A percentile compares a stretch with the other conserved stretches of the same genome.
phyloP scores from a whole-genome alignment of 2,888 invertebrate species.

The Torymus tubicola region DNA sequence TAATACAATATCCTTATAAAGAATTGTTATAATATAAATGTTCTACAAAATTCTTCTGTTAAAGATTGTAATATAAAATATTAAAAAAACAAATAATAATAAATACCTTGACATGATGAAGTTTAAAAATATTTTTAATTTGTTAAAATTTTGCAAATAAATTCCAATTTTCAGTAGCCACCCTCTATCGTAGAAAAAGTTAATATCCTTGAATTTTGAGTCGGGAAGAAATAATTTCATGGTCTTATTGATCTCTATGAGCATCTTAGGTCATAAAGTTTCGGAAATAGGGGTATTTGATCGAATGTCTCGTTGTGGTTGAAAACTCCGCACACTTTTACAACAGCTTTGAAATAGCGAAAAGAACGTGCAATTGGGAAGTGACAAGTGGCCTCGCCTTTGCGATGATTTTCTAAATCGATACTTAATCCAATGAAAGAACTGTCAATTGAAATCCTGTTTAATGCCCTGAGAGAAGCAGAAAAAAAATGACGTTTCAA shows the following conservation, averaged over 20 bases:
- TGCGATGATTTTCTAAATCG: conserved; percentile 64
- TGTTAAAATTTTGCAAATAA: conserved; percentile 6
- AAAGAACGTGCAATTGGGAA: conserved; percentile 66
- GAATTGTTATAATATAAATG: background rate
- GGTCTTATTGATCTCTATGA: conserved; percentile 65
- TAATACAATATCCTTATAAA: no score
- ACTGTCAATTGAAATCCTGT: conserved; percentile 12
- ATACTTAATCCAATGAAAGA: conserved; percentile 40
- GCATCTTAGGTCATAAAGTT: conserved; percentile 69
- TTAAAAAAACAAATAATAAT: no score
- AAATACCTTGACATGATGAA: no score
- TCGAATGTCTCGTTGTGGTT: conserved; percentile 43
- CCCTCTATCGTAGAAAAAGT: conserved; percentile 39
- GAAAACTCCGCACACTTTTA: conserved; percentile 16
- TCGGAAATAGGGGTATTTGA: conserved; percentile 42
- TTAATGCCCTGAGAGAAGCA: background rate
- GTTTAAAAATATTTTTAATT: no score
- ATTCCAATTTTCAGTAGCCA: conserved; percentile 32
- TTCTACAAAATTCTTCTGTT: background rate
- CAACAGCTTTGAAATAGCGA: background rate
- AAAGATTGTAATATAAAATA: background rate
- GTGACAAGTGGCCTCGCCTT: conserved; percentile 74
- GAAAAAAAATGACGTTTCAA: conserved; percentile 43
- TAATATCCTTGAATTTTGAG: conserved; percentile 17
- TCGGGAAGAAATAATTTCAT: conserved; percentile 27